A percentile compares a stretch with the other conserved stretches of the same genome.
These are phyloP conservation scores for Ophiothrix spiculata DNA, from an alignment of 35 echinoderm and acorn worm genomes.

Conservation along the genomic window DNA sequence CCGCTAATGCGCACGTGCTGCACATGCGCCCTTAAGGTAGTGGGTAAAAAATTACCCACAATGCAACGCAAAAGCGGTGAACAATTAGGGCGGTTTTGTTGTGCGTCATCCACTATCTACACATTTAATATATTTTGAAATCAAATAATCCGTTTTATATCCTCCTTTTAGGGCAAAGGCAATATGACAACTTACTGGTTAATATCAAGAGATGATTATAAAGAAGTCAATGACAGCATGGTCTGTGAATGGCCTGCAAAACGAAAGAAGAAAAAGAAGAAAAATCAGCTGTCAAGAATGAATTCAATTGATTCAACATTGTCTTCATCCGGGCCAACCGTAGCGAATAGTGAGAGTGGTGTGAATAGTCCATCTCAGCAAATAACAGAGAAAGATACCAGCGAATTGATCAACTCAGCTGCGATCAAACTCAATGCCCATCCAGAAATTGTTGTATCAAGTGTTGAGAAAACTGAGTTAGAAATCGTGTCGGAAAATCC, in stretches of 20 bases:
- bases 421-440: background rate
- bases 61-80: too few relatives aligned
- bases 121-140: background rate
- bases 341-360: background rate
- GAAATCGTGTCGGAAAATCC: background rate
- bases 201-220: slow-evolving; percentile 17
- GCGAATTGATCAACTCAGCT: background rate
- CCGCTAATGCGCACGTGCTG: too few relatives aligned
- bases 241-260: slow-evolving; percentile 28
- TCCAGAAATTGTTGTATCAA: background rate
- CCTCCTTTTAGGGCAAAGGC: slow-evolving; percentile 55
- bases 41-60: too few relatives aligned
- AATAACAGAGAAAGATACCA: background rate
- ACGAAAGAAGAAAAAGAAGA: slow-evolving; percentile 13
- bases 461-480: background rate
- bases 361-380: background rate
- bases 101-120: too few relatives aligned
- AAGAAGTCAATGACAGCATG: slow-evolving; percentile 46
- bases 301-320: background rate
- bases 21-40: too few relatives aligned
- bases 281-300: background rate
- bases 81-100: too few relatives aligned
- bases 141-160: slow-evolving; percentile 16
- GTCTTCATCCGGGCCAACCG: background rate
- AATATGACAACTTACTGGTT: slow-evolving; percentile 72